Conservation (phyloP, 1,140 invertebrate genomes). For the Atta texana region DNA sequence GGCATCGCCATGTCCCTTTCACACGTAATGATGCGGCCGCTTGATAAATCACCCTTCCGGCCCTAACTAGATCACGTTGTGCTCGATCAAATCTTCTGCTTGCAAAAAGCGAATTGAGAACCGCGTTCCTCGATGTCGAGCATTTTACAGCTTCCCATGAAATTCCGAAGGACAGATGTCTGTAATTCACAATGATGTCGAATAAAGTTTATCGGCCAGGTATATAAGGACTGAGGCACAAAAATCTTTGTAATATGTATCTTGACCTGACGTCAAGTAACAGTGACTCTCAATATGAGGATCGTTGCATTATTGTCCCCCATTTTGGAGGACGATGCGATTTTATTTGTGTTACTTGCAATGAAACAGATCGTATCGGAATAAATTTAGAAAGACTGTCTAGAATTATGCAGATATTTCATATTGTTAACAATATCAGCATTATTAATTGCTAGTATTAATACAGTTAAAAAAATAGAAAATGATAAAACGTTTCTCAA, state of each 20-base stretch:
- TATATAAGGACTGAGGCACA: slow-evolving; percentile 64
- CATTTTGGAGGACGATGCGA: neutral
- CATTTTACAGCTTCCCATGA: slow-evolving; percentile 59
- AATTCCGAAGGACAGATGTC: slow-evolving; percentile 82
- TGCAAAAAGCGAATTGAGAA: slow-evolving; percentile 19
- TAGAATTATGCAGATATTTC: neutral
- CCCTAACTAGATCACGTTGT: slow-evolving; percentile 49
- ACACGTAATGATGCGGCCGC: slow-evolving; percentile 42
- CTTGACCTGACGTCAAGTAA: no score
- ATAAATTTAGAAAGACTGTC: neutral
- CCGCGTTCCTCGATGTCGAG: neutral
- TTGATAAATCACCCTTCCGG: slow-evolving; percentile 47
- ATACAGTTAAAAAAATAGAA: no score
- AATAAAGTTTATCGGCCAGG: slow-evolving; percentile 85
- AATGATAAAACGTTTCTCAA: no score
- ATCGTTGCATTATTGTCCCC: neutral
- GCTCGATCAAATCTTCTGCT: slow-evolving; percentile 16
- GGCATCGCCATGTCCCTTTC: neutral
- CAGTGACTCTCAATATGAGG: neutral
- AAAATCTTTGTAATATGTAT: slow-evolving; percentile 30
- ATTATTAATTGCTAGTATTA: no score
- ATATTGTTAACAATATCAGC: neutral
- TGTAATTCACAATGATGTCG: slow-evolving; percentile 78
- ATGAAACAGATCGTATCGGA: neutral
- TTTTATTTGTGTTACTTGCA: neutral